phyloP scores from a whole-genome alignment of 2,113 vertebrate genomes.

The Pogonocichla stellata region DNA sequence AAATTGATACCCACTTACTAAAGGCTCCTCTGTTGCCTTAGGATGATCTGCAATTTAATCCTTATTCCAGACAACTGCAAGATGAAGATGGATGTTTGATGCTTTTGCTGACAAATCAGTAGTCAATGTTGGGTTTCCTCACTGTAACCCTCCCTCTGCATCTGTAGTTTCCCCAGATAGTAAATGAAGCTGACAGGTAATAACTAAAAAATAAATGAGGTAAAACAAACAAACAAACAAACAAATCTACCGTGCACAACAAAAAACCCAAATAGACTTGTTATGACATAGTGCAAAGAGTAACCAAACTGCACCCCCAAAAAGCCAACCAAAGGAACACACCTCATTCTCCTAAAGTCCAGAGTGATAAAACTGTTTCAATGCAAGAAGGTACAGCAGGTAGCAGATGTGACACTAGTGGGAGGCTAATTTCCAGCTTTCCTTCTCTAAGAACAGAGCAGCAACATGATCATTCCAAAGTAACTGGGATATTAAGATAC shows the following conservation, averaged over 20 bases:
- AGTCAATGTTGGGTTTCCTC: neutral
- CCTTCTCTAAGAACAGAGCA: neutral
- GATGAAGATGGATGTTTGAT: neutral
- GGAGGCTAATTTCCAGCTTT: rapidly evolving
- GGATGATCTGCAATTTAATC: neutral
- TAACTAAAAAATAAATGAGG: neutral
- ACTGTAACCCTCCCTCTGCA: neutral
- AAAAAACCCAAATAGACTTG: neutral
- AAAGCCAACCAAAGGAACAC: neutral
- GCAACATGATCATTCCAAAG: neutral
- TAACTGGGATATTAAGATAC: neutral
- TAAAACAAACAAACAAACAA: neutral
- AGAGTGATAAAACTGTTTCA: neutral
- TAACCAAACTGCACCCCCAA: neutral
- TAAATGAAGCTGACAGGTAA: neutral
- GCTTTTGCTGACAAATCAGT: neutral
- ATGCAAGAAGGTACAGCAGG: neutral
- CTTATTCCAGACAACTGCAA: neutral
- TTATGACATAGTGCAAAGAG: neutral
- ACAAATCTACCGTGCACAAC: neutral
- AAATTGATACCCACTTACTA: neutral
- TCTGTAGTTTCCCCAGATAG: neutral
- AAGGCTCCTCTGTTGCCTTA: neutral
- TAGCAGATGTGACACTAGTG: neutral
- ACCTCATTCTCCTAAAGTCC: neutral